Percentiles rank a stretch among this genome's conserved stretches.
phyloP scores from a whole-genome alignment of 2,113 vertebrate genomes.

The Rana temporaria region DNA sequence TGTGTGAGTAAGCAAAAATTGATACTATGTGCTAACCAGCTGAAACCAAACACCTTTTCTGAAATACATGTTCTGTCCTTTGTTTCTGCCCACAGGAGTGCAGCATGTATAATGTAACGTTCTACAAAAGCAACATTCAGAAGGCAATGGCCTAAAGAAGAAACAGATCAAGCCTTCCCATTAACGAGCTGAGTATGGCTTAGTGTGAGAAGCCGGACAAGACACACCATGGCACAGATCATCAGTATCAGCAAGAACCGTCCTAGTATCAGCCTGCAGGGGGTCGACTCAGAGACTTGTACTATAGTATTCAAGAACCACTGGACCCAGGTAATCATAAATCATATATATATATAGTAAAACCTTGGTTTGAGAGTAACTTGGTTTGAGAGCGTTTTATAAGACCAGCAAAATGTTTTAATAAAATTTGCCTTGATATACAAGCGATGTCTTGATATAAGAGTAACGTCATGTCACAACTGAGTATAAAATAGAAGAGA shows the following conservation, averaged over 20 bases:
- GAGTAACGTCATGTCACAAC: too few relatives aligned
- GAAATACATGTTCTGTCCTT: slow-evolving; percentile 15
- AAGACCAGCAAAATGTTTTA: too few relatives aligned
- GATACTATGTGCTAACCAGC: neutral
- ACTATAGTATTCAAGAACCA: slow-evolving; percentile 99
- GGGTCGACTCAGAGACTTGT: slow-evolving; percentile 97
- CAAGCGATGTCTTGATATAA: too few relatives aligned
- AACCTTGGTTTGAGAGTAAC: too few relatives aligned
- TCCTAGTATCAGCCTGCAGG: slow-evolving; percentile 82
- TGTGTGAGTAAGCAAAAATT: slow-evolving; percentile 47
- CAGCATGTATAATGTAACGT: neutral
- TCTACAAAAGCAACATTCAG: neutral
- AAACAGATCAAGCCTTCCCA: slow-evolving; percentile 31
- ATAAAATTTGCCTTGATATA: too few relatives aligned
- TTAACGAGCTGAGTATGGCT: slow-evolving; percentile 71
- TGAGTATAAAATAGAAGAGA: too few relatives aligned
- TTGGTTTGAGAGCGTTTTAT: too few relatives aligned
- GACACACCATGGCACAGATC: slow-evolving; percentile 86
- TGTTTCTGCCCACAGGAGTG: slow-evolving; percentile 23
- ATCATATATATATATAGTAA: too few relatives aligned
- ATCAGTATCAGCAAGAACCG: slow-evolving; percentile 75
- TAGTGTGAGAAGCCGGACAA: slow-evolving; percentile 65
- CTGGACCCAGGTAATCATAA: slow-evolving; percentile 91
- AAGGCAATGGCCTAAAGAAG: slow-evolving; percentile 44
- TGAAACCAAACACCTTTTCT: neutral